A percentile compares a stretch with the other conserved stretches of the same genome.
Conservation (phyloP, 2,113 vertebrate genomes). For the Ramphastos sulfuratus region DNA sequence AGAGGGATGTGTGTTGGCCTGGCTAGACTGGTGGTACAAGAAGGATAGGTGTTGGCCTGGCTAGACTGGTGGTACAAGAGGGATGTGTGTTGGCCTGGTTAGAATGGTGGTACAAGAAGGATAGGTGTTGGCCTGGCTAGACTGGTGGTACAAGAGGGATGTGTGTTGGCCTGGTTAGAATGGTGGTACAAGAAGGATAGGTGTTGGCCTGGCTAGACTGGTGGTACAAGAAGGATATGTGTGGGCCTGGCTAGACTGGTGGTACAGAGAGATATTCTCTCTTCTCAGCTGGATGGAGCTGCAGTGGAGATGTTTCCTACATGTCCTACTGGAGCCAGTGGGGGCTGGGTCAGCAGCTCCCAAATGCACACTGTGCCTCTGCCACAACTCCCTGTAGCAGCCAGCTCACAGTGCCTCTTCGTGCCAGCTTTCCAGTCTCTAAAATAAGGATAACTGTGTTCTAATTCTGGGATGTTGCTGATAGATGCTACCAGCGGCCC, state of each 20-base stretch:
- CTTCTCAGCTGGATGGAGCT: background rate
- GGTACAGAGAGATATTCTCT: background rate
- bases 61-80: rapidly evolving
- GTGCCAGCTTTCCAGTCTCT: background rate
- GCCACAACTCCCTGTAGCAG: rapidly evolving
- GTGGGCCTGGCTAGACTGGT: no score
- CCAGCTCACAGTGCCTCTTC: background rate
- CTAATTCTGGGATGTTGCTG: background rate
- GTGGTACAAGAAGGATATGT: no score
- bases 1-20: no score
- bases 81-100: rapidly evolving
- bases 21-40: background rate
- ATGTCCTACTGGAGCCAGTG: background rate
- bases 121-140: rapidly evolving
- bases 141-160: rapidly evolving
- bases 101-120: rapidly evolving
- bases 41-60: rapidly evolving
- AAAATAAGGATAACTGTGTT: background rate
- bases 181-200: no score
- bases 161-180: no score
- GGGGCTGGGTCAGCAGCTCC: background rate
- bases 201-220: no score
- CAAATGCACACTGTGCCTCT: background rate
- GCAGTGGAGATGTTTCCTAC: background rate
- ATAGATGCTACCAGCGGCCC: background rate